Percentiles rank a stretch among this genome's conserved stretches.
phyloP scores from a whole-genome alignment of 2,888 invertebrate species.

The Drosophila kuntzei region DNA sequence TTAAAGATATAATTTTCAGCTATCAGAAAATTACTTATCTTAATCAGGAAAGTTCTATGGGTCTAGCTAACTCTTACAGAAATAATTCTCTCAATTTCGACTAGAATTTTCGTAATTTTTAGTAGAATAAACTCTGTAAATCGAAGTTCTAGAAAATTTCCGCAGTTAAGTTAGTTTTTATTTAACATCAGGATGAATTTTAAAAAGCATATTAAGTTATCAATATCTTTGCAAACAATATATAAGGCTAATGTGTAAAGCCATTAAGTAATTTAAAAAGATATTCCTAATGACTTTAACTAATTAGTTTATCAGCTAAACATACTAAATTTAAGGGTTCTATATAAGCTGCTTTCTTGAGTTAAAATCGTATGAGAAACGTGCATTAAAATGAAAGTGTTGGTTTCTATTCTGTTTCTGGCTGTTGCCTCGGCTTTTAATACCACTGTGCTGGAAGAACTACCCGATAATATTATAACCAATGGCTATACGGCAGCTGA shows the following conservation, averaged over 20 bases:
- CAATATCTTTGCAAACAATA: background rate
- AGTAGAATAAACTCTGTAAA: no score
- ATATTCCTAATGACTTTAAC: background rate
- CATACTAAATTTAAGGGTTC: background rate
- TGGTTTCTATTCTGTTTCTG: conserved; percentile 12
- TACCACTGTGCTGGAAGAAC: background rate
- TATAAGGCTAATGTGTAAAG: conserved; percentile 4
- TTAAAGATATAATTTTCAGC: no score
- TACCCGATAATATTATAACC: conserved; percentile 43
- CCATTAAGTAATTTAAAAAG: conserved; percentile 7
- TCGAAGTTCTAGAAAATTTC: no score
- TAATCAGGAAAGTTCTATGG: no score
- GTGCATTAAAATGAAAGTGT: conserved; percentile 29
- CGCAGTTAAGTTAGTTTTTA: no score
- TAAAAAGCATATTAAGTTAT: background rate
- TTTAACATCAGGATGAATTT: background rate
- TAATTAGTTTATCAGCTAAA: conserved; percentile 16
- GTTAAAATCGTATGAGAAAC: background rate
- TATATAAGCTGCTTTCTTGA: conserved; percentile 23
- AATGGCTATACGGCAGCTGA: conserved; percentile 57
- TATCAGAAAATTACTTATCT: no score
- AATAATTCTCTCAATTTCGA: no score
- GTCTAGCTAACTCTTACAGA: no score
- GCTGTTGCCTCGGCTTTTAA: conserved; percentile 4
- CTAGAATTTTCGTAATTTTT: no score